Conservation (phyloP, 2,113 vertebrate species). For the Macrotis lagotis region DNA sequence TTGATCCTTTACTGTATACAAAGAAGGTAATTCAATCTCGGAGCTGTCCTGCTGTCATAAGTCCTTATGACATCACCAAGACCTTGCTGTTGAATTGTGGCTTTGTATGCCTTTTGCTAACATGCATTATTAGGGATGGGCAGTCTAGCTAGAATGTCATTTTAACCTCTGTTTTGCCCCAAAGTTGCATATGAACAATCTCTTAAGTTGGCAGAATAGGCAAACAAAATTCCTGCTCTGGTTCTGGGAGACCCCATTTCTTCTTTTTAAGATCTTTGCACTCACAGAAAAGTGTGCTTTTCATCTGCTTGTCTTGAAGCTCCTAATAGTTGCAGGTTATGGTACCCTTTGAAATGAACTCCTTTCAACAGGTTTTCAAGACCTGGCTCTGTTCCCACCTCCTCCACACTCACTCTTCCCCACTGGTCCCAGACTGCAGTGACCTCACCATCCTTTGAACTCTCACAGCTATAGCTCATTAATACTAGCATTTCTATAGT, state of each 20-base stretch:
- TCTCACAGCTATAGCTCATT: neutral
- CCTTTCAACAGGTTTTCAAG: slow-evolving; percentile 29
- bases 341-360: slow-evolving; percentile 64
- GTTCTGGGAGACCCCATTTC: slow-evolving; percentile 54
- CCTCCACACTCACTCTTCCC: neutral
- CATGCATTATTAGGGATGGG: slow-evolving; percentile 46
- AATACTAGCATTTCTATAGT: neutral
- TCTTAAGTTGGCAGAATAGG: slow-evolving; percentile 64
- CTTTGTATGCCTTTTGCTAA: slow-evolving; percentile 77
- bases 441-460: neutral
- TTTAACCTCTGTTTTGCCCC: slow-evolving; percentile 72
- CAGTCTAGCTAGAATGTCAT: slow-evolving; percentile 39
- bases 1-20: slow-evolving; percentile 73
- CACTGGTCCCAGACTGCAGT: neutral
- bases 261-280: slow-evolving; percentile 53
- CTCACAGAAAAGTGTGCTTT: slow-evolving; percentile 64
- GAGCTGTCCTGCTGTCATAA: slow-evolving; percentile 75
- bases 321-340: slow-evolving; percentile 38
- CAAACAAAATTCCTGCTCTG: slow-evolving; percentile 60
- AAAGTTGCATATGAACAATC: slow-evolving; percentile 34
- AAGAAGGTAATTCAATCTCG: slow-evolving; percentile 81
- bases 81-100: slow-evolving; percentile 70
- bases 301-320: slow-evolving; percentile 57
- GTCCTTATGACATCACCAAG: slow-evolving; percentile 70
- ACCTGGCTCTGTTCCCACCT: slow-evolving; percentile 17